Conservation (phyloP, 2,113 vertebrate species). For the Henicopernis longicauda region DNA sequence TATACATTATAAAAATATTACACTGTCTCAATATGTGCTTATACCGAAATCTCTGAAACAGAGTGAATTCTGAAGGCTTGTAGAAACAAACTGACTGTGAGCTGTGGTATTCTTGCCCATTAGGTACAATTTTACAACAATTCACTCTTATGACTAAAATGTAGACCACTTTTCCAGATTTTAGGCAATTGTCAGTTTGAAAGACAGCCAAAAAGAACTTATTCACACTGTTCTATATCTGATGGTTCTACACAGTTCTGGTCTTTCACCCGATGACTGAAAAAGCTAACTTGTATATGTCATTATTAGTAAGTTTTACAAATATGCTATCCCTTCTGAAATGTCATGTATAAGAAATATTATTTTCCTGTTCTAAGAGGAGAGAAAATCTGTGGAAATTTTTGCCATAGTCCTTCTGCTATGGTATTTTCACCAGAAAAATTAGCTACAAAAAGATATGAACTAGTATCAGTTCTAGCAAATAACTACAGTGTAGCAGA, state of each 20-base stretch:
- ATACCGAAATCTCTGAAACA: background rate
- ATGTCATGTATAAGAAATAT: background rate
- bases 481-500: background rate
- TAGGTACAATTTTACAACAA: background rate
- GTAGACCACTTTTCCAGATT: background rate
- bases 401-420: background rate
- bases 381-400: background rate
- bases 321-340: background rate
- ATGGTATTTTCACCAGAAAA: background rate
- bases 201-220: background rate
- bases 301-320: background rate
- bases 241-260: background rate
- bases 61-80: background rate
- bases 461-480: background rate
- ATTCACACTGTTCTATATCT: background rate
- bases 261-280: background rate
- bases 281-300: background rate
- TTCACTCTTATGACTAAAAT: background rate
- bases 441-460: background rate
- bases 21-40: background rate
- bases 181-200: background rate
- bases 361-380: background rate
- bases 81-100: background rate
- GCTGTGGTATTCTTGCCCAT: background rate
- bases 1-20: background rate